Conservation (phyloP, 2,888 invertebrate genomes). For the Abrostola tripartita region DNA sequence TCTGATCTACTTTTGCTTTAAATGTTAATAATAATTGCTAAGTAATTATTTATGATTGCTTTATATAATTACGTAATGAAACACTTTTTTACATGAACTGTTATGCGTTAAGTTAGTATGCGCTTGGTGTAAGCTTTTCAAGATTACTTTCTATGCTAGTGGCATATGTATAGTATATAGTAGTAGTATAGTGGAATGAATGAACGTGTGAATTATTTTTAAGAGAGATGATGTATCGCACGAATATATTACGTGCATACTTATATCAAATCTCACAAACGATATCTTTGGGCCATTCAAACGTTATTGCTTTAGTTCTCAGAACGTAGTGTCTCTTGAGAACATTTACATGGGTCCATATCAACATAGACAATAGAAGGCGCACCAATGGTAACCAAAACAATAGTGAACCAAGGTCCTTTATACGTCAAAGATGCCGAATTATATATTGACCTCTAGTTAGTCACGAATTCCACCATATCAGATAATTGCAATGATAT, state of each 20-base stretch:
- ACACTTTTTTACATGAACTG: slow-evolving; percentile 4
- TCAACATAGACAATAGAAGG: slow-evolving; percentile 9
- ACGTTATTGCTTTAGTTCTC: too few relatives aligned
- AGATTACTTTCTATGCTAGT: too few relatives aligned
- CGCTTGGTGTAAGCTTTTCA: too few relatives aligned
- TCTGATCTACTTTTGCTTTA: slow-evolving; percentile 57
- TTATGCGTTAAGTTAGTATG: slow-evolving; percentile 1
- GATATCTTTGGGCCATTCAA: neutral
- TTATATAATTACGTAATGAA: slow-evolving; percentile 5
- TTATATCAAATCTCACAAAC: neutral
- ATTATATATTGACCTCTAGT: slow-evolving; percentile 76
- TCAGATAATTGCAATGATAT: slow-evolving; percentile 79
- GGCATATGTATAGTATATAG: too few relatives aligned
- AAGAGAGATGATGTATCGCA: too few relatives aligned
- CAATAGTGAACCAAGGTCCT: slow-evolving; percentile 74
- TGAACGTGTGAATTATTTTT: too few relatives aligned
- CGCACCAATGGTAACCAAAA: slow-evolving; percentile 51
- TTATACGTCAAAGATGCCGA: slow-evolving; percentile 77
- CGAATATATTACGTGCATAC: neutral
- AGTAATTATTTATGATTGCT: slow-evolving; percentile 11
- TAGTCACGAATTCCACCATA: slow-evolving; percentile 79
- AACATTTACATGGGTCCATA: slow-evolving; percentile 23
- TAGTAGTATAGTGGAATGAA: too few relatives aligned
- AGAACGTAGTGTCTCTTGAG: too few relatives aligned
- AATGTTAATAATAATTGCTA: slow-evolving; percentile 19